Evolutionary conservation across 2,797 vertebrate genomes (phyloP).

Genomic region (Cynopterus sphinx): DNA sequence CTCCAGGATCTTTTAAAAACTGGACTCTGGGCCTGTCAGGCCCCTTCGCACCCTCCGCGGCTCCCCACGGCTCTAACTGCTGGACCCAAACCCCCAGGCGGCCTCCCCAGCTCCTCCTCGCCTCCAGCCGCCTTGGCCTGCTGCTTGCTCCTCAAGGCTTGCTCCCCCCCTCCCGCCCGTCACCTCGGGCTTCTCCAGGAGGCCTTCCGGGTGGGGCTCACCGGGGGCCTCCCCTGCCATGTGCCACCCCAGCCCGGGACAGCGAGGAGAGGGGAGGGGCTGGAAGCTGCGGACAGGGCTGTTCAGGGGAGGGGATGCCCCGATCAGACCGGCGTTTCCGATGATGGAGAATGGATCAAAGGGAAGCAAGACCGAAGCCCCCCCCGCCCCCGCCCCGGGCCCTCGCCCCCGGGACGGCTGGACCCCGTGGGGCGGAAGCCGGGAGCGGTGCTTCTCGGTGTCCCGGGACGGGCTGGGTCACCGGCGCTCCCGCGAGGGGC

Average conservation of each 20-base stretch:
- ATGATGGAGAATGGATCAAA: background rate
- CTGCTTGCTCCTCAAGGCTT: background rate
- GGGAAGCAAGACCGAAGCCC: background rate
- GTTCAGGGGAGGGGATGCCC: background rate
- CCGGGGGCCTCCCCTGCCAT: background rate
- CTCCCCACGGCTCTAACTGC: background rate
- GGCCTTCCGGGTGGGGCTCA: background rate
- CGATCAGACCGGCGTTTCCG: background rate
- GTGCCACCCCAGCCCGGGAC: background rate
- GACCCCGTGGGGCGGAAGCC: fast-evolving
- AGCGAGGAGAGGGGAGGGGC: background rate
- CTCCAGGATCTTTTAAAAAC: background rate
- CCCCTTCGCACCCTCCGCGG: background rate
- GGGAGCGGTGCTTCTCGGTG: background rate
- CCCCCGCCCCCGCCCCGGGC: no score
- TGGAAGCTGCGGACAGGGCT: background rate
- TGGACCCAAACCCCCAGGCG: background rate
- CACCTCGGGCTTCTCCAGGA: background rate
- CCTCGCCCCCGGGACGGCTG: no score
- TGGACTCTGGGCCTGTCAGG: background rate
- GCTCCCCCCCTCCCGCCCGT: background rate
- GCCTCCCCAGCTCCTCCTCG: no score
- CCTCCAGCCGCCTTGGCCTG: background rate
- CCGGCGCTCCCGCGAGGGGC: background rate
- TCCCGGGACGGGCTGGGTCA: no score